Evolutionary conservation across 2,888 invertebrate species (phyloP), one percentile per base, ranked within the genome.

Genomic region (Cephus spinipes): DNA sequence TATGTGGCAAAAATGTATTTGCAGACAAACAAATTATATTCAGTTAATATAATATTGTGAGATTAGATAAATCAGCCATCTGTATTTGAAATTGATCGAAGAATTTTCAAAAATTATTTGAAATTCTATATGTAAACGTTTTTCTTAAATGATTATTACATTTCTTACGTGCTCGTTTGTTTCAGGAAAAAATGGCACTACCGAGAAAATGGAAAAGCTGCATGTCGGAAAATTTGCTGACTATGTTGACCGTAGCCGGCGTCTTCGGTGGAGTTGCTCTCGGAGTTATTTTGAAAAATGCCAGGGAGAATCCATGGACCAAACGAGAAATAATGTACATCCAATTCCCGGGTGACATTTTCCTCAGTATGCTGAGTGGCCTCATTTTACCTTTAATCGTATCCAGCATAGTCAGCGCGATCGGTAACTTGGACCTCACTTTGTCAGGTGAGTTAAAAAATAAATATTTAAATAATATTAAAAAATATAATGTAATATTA

Each of bases 331-430:
- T 95, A 71, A 94, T 95, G 93, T 96, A 96, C 89, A 92, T 96
- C 73, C 93, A 94, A 83, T 95, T 95, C 88, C 92, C 94, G 3
- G 96, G 96, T 35, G 95, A 96, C 87, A 90, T 96, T 74, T 95
- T 96, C 86, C 93, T 96, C 83, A 92, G 95, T 81, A 95, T 96
- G 94, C 92, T 96, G 77, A 95, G 96, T 90, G 94, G 94, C 80
- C 92, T 96, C 79, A 96, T 96, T 85, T 91, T 96, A 75, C 96
- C 96, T 1, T 93, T 96, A 81, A 94, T 96, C 80, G 92, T 94
- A n/a, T 93, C 94, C 3, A 94, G 94, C 23, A 92, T 96, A 81
- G 93, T 96, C 74, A 94, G 95, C 4, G 95, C 96, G 31, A 94
- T 96, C 81, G 95, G 95, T 23, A 94, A 94, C 73, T 92, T 96